Evolutionary conservation across 2,113 vertebrate species (phyloP).

Genomic region (Chrysochloris asiatica): DNA sequence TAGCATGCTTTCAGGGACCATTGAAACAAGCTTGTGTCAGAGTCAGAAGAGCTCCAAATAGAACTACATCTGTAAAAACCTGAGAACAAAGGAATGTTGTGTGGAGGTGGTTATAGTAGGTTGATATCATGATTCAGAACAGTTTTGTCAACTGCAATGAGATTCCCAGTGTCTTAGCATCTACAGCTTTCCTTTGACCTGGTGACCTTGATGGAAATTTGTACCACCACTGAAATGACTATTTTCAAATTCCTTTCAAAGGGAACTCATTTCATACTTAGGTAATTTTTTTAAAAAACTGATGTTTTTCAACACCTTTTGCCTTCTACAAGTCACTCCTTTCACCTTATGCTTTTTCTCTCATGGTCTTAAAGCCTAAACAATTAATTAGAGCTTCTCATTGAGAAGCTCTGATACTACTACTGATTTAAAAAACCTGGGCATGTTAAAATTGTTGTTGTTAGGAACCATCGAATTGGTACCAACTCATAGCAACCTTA

Average conservation of each 20-base stretch:
- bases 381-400: not conserved
- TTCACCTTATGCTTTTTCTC: not conserved
- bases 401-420: too few species aligned
- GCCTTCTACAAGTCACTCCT: not conserved
- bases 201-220: not conserved
- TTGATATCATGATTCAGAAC: not conserved
- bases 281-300: not conserved
- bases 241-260: not conserved
- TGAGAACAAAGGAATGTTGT: not conserved
- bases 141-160: not conserved
- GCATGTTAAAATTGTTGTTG: not conserved
- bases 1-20: not conserved
- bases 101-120: not conserved
- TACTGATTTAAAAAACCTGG: not conserved
- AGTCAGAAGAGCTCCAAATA: not conserved
- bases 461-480: not conserved
- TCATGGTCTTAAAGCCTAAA: not conserved
- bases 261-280: not conserved
- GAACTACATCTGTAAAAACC: constrained; percentile 2
- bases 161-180: not conserved
- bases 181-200: not conserved
- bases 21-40: not conserved
- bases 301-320: not conserved
- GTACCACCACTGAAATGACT: not conserved
- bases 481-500: too few species aligned